Percentiles rank a stretch among this genome's conserved stretches.
These are phyloP conservation scores for Acrocephalus scirpaceus DNA, from an alignment of 2,797 vertebrate species.

Conservation along the genomic window DNA sequence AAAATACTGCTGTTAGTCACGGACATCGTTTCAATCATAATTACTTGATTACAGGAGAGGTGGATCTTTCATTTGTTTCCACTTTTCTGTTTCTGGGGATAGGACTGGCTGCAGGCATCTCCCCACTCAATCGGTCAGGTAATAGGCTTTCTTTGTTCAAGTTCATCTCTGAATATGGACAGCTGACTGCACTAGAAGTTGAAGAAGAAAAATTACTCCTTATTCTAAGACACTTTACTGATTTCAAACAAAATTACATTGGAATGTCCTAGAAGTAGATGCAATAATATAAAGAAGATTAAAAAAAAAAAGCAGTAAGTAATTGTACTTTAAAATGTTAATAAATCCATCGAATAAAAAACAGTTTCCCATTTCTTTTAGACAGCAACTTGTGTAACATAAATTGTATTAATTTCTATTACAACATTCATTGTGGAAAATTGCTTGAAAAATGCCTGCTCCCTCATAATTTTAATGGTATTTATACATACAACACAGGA, in stretches of 20 bases:
- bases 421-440: background rate
- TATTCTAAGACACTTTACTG: background rate
- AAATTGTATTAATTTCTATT: background rate
- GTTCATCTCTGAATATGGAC: constrained; percentile 86
- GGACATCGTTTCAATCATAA: background rate
- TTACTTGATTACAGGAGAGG: constrained; percentile 78
- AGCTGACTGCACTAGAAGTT: constrained; percentile 78
- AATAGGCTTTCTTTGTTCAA: constrained; percentile 83
- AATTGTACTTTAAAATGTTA: background rate
- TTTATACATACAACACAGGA: background rate
- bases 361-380: background rate
- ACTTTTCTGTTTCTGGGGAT: constrained; percentile 73
- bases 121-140: constrained; percentile 83
- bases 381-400: background rate
- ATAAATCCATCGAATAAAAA: background rate
- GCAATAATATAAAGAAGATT: background rate
- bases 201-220: constrained; percentile 44
- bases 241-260: background rate
- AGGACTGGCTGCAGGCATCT: constrained; percentile 75
- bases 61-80: constrained; percentile 73
- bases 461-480: background rate
- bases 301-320: background rate
- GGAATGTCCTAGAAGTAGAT: background rate
- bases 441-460: background rate
- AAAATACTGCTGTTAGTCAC: background rate